Evolutionary conservation across 2,888 invertebrate species (phyloP), one percentile per base, ranked within the genome.

Genomic region (Phaonia tiefii): DNA sequence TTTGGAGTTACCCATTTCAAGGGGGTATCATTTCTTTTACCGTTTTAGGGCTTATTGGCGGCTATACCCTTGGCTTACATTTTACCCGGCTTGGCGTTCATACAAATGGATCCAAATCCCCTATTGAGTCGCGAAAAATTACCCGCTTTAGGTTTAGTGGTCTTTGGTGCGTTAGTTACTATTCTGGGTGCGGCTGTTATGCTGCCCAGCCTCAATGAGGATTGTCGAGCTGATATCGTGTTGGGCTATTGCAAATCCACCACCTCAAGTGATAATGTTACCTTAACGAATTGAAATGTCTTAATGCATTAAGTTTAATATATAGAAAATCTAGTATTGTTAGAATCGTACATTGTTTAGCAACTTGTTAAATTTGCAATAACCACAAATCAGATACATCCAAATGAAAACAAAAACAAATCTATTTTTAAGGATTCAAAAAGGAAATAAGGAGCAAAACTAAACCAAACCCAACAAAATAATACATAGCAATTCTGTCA

Each of bases 11-110:
- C 17, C 31, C 31, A 26, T 25, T 46, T 39, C 11, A 22, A n/a
- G 5, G 42, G 15, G 5, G 60, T 25, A 1, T 10, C n/a, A n/a
- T n/a, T 63, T 31, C 13, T 60, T 60, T 15, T 31, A 75, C 31
- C 72, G 83, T 65, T 86, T 2, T n/a, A 95, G 95, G 96, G 96
- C 76, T 94, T 96, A 15, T 85, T 96, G 79, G 95, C 96, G 7
- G 96, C 96, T 8, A 95, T 96, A 75, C 96, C 96, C 0, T 89
- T 97, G 84, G 96, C 96, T 11, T 97, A 95, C 89, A 93, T 97
- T 82, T 91, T 97, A 67, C 97, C 97, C 2, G 95, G 96, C 0
- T 89, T 95, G 13, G 95, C 95, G 85, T 96, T 95, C 86, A 92
- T 96, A 82, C 94, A 94, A 88, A 92, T 96, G 85, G 95, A 95